Percentiles rank a stretch among this genome's conserved stretches.
Conservation (phyloP, 1,140 invertebrate species). For the Hypothenemus hampei region DNA sequence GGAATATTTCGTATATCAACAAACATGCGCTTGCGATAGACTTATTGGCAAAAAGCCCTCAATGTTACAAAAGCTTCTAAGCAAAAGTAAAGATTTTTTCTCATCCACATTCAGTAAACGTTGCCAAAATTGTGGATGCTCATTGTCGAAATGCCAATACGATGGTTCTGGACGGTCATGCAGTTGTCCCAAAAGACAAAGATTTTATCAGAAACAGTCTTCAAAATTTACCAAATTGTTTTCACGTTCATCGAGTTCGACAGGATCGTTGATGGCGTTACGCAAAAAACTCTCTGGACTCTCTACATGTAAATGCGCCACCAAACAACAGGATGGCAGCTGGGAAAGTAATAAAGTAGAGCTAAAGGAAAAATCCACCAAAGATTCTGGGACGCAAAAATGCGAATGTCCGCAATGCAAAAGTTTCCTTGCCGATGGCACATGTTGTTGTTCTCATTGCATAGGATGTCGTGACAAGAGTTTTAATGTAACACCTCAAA, state of each 20-base stretch:
- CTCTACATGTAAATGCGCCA: neutral
- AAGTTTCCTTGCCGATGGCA: slow-evolving; percentile 14
- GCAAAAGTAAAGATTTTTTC: slow-evolving; percentile 17
- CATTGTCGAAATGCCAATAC: slow-evolving; percentile 1
- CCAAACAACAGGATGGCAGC: neutral
- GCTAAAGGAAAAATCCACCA: neutral
- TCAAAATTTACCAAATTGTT: neutral
- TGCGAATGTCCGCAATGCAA: slow-evolving; percentile 17
- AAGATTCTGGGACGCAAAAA: slow-evolving; percentile 16
- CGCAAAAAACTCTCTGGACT: too few species aligned
- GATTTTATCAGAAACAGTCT: neutral
- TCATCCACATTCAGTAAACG: slow-evolving; percentile 1
- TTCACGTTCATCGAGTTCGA: slow-evolving; percentile 1
- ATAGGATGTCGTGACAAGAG: slow-evolving; percentile 22
- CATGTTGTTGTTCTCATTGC: slow-evolving; percentile 26
- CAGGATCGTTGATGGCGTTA: neutral
- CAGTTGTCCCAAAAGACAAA: neutral
- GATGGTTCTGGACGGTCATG: neutral
- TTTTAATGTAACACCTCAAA: slow-evolving; percentile 9
- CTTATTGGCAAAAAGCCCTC: slow-evolving; percentile 16
- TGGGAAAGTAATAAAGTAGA: neutral
- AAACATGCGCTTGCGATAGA: slow-evolving; percentile 14
- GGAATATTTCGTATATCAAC: slow-evolving; percentile 25
- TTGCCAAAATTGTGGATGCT: slow-evolving; percentile 12
- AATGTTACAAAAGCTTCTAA: slow-evolving; percentile 13